Conservation (phyloP, 2,113 vertebrate genomes). For the Chelonoidis abingdonii region DNA sequence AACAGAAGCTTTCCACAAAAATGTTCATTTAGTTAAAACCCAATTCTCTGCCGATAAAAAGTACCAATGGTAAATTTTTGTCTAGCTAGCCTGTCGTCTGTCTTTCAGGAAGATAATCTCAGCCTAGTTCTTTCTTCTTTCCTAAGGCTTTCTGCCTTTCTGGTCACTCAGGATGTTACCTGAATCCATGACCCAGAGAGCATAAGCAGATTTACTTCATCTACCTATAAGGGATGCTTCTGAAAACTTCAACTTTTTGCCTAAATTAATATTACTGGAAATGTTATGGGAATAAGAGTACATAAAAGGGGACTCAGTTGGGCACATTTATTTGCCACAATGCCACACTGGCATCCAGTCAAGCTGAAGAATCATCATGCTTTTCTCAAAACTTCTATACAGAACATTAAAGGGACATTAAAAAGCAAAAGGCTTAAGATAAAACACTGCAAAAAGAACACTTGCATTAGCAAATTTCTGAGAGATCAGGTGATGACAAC, state of each 20-base stretch:
- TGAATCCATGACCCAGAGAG: not conserved
- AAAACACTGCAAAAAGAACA: constrained; percentile 54
- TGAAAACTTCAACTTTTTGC: not conserved
- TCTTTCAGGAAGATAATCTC: not conserved
- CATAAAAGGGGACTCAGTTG: not conserved
- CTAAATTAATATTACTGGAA: accelerated
- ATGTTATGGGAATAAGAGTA: not conserved
- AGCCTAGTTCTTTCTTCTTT: not conserved
- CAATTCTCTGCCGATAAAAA: not conserved
- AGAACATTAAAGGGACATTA: constrained; percentile 20
- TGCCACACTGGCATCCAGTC: not conserved
- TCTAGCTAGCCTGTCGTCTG: no score
- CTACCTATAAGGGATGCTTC: not conserved
- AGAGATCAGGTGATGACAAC: constrained; percentile 15
- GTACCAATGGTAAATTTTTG: not conserved
- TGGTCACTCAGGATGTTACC: not conserved
- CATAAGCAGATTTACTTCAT: not conserved
- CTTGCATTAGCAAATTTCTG: constrained; percentile 29
- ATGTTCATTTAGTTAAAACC: not conserved
- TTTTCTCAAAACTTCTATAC: not conserved
- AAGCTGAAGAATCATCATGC: not conserved
- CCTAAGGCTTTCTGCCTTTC: not conserved
- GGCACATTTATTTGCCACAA: not conserved
- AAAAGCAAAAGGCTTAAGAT: constrained; percentile 4
- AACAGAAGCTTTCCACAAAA: constrained; percentile 41